Base-by-base conservation (phyloP, 2,797 vertebrate species). In the Acridotheres tristis region DNA sequence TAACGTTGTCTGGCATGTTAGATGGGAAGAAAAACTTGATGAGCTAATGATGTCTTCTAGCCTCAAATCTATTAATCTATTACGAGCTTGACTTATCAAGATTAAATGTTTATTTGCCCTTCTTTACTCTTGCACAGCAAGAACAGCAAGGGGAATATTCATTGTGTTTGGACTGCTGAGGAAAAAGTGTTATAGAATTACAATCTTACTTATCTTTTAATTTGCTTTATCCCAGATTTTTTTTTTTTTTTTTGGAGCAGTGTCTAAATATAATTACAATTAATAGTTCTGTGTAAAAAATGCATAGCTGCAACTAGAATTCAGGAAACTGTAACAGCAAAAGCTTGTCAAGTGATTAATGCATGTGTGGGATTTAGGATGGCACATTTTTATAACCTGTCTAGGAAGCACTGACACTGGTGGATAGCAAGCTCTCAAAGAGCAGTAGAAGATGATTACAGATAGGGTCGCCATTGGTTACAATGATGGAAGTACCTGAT, bases 331-430 rank as follows among this genome's bases (percentile, higher is more conserved):
- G 18, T 53, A 89, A 42, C n/a, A 74, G 73, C 57, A 90, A 68
- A 85, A 80, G 12, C 79, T 86, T 83, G 71, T 63, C 43, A 51
- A 92, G 30, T 96, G 92, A 92, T 95, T 96, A 92, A 97, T 92
- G 50, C 25, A 30, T 43, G 22, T 34, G 55, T 66, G 36, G 67
- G 68, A 94, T 89, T 92, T 84, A 81, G 72, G 45, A 57, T 96
- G 93, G 79, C 66, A 85, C 55, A 65, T 91, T 85, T 94, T 94
- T 91, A 91, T 73, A 82, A 65, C 55, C n/a, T 80, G 69, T 77
- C 78, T 85, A 59, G 84, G 26, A 65, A 87, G 66, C 85, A 72
- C 74, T 83, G 68, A 63, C 85, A 72, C 74, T 83, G 68, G 69
- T 71, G 47, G 55, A 80, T 89, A 58, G 65, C 61, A 88, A 75